These are phyloP conservation scores for Atherinomorus stipes DNA, from an alignment of 2,113 vertebrate genomes.

Conservation along the genomic window DNA sequence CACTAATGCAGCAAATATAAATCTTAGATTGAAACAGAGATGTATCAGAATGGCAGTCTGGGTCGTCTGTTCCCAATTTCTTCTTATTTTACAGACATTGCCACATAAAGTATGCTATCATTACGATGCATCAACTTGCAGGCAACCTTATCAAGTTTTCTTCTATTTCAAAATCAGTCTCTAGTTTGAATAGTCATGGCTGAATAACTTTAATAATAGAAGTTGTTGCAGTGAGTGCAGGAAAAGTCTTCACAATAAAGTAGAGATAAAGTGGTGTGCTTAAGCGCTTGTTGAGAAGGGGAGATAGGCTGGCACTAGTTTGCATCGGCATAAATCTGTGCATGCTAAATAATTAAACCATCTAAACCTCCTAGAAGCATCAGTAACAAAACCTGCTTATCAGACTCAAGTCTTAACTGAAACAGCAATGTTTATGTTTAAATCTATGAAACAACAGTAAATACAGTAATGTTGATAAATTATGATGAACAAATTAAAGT, in stretches of 20 bases:
- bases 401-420: too few species aligned
- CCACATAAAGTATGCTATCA: not conserved
- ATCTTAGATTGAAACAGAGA: too few species aligned
- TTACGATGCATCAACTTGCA: not conserved
- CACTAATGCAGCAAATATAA: too few species aligned
- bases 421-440: too few species aligned
- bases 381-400: too few species aligned
- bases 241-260: not conserved
- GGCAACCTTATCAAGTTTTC: not conserved
- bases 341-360: too few species aligned
- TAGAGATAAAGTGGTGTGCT: not conserved
- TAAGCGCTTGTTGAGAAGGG: not conserved
- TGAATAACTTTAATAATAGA: not conserved
- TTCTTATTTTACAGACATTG: not conserved
- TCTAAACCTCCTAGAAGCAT: too few species aligned
- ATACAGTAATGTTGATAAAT: too few species aligned
- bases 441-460: too few species aligned
- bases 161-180: not conserved
- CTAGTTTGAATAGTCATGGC: not conserved
- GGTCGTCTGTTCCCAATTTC: not conserved
- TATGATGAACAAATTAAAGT: not conserved
- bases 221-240: not conserved
- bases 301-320: not conserved
- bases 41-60: not conserved
- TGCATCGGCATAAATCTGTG: not conserved